phyloP scores from a whole-genome alignment of 2,888 invertebrate genomes.

The Cerceris ruficornis region DNA sequence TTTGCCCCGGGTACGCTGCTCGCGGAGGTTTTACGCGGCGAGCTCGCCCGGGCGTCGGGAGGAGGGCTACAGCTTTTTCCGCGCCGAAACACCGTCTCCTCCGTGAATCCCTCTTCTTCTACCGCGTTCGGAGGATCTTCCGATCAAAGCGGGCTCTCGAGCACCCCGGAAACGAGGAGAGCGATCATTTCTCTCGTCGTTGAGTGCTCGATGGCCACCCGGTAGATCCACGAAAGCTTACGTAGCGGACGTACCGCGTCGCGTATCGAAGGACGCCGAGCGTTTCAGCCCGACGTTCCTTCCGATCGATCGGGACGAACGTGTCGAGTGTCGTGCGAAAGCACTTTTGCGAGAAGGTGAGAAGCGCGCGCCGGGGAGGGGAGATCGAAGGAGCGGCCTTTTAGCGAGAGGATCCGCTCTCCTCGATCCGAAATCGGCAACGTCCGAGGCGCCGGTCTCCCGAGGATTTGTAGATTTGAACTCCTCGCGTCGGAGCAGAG shows the following conservation, averaged over 20 bases:
- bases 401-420: background rate
- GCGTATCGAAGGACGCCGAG: slow-evolving; percentile 17
- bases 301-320: slow-evolving; percentile 34
- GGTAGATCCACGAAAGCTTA: slow-evolving; percentile 17
- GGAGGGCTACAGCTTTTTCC: slow-evolving; percentile 24
- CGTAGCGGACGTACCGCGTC: slow-evolving; percentile 12
- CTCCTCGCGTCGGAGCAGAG: no score
- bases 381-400: background rate
- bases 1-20: slow-evolving; percentile 64
- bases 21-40: slow-evolving; percentile 48
- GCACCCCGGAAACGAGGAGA: no score
- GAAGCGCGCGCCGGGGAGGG: background rate
- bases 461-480: no score
- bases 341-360: background rate
- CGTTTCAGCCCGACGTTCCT: slow-evolving; percentile 23
- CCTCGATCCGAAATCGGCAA: no score
- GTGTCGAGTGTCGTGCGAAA: slow-evolving; percentile 20
- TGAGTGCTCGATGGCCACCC: background rate
- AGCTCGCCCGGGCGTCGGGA: slow-evolving; percentile 58
- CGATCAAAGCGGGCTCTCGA: background rate
- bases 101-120: slow-evolving; percentile 31
- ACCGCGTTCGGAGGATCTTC: slow-evolving; percentile 29
- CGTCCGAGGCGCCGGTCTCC: no score
- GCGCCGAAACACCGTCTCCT: slow-evolving; percentile 55
- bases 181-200: background rate